Base-by-base conservation (phyloP, 1,140 invertebrate genomes). In the Drosophila tsacasi region DNA sequence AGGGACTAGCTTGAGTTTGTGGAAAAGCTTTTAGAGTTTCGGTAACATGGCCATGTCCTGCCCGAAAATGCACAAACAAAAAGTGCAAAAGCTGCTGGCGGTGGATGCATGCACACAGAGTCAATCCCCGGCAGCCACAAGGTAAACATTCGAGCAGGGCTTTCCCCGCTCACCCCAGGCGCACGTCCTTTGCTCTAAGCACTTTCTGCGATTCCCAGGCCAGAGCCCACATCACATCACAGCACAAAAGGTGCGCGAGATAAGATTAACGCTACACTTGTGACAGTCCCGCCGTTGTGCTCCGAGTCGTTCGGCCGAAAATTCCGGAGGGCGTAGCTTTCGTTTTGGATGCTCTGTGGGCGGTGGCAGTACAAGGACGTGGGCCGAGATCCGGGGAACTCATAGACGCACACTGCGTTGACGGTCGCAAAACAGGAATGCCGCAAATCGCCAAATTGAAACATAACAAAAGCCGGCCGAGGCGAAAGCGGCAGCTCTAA, bases 391-490 rank as follows among this genome's bases (percentile, higher is more conserved):
- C 21, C 39, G 59, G 44, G 37, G 3, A 50, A 15, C 65, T 66
- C 39, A 47, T 58, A 44, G 68, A 49, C 60, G 52, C 59, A 49
- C 39, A 67, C 27, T 42, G 67, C 42, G 64, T 44, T 78, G 76
- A 50, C 52, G 58, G 50, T 66, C 40, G 46, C 64, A n/a, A 42
- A 74, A 69, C 64, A 73, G 69, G 61, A 57, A 50, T 19, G 37
- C 57, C 76, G 40, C 57, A 82, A 72, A 71, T 37, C 64, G 68
- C 44, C 50, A 86, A 82, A 85, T 85, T 86, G 84, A 85, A 86
- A 86, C 82, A 85, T 78, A 85, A 85, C 83, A 85, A 85, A 79
- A 74, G 74, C 47, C 55, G 68, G 50, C 54, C 49, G 78, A 66
- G 66, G 66, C 64, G 46, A 25, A 32, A n/a, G 39, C 8, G 19